Conservation (phyloP, 2,113 vertebrate species). For the Platichthys stellatus region DNA sequence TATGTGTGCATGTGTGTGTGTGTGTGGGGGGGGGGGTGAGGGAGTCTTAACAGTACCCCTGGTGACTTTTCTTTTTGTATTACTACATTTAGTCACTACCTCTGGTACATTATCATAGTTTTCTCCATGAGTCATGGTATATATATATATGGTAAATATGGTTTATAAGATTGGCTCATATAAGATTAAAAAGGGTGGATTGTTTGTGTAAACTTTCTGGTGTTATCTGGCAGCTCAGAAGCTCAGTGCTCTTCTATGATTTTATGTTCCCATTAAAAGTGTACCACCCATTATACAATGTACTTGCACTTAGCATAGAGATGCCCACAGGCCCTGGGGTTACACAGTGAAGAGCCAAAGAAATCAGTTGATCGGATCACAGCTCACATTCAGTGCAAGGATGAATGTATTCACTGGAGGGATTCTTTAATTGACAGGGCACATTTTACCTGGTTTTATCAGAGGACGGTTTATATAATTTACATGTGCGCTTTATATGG, state of each 20-base stretch:
- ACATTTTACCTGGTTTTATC: conserved; percentile 46
- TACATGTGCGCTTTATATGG: conserved; percentile 23
- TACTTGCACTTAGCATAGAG: conserved; percentile 82
- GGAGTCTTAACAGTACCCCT: conserved; percentile 6
- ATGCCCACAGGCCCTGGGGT: conserved; percentile 67
- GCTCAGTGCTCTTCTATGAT: background rate
- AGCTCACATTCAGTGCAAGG: conserved; percentile 30
- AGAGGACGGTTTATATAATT: conserved; percentile 36
- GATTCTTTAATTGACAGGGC: conserved; percentile 46
- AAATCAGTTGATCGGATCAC: conserved; percentile 51
- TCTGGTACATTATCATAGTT: background rate
- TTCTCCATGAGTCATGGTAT: background rate
- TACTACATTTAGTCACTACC: conserved; percentile 4
- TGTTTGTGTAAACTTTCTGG: background rate
- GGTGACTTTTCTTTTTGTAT: background rate
- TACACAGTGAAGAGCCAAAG: conserved; percentile 27
- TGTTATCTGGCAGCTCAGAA: background rate
- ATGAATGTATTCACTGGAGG: conserved; percentile 51
- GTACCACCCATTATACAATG: conserved; percentile 79
- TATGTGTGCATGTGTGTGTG: conserved; percentile 21
- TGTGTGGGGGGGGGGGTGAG: conserved; percentile 21
- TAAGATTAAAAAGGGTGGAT: background rate
- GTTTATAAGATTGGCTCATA: too few relatives aligned
- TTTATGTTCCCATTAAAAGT: conserved; percentile 59
- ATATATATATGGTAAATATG: too few relatives aligned